These are phyloP conservation scores for Drosophila santomea DNA, from an alignment of 1,140 invertebrate genomes.

Conservation along the genomic window DNA sequence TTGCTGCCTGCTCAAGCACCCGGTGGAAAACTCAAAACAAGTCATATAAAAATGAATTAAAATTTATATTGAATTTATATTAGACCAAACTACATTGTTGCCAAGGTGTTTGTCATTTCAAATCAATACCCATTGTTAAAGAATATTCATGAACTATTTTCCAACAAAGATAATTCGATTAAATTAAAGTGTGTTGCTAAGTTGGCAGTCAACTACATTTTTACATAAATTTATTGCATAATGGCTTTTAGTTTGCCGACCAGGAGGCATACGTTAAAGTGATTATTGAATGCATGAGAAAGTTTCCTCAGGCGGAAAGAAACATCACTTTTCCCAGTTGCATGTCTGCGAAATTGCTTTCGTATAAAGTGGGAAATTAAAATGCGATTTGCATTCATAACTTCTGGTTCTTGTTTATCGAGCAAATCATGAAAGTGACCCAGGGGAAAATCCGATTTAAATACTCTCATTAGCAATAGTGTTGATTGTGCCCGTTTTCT, in stretches of 20 bases:
- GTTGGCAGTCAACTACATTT: neutral
- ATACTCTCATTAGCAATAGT: too few species aligned
- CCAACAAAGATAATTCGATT: constrained; percentile 1
- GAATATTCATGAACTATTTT: constrained; percentile 8
- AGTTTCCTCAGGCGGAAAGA: neutral
- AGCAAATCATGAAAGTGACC: too few species aligned
- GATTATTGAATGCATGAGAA: neutral
- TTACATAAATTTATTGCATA: neutral
- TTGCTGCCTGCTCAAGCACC: constrained; percentile 2
- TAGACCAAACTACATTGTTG: neutral
- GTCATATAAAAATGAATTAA: constrained; percentile 43
- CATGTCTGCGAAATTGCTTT: constrained; percentile 15
- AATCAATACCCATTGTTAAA: constrained; percentile 9
- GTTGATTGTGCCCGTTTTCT: too few species aligned
- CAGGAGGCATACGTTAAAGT: neutral
- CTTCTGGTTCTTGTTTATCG: neutral
- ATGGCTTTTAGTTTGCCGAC: neutral
- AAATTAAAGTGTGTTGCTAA: neutral
- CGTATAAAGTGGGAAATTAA: neutral
- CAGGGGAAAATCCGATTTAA: too few species aligned
- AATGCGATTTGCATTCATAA: constrained; percentile 8
- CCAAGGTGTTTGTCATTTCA: neutral
- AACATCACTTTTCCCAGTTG: constrained; percentile 4
- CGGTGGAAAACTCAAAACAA: constrained; percentile 3
- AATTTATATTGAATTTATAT: constrained; percentile 43